Conservation (phyloP, 2,113 vertebrate genomes). For the Megaceryle maxima region DNA sequence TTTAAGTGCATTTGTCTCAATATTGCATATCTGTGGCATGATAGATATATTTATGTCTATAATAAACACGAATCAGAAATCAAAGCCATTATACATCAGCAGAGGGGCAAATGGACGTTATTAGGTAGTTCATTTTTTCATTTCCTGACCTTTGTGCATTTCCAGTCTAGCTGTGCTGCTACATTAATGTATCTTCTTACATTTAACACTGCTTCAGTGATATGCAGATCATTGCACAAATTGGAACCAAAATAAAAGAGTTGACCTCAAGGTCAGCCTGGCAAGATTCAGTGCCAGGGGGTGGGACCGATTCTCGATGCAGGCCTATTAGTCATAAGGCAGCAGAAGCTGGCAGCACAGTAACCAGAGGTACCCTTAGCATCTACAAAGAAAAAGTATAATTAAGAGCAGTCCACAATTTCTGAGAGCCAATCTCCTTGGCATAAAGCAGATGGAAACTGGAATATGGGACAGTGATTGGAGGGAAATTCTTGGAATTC, state of each 20-base stretch:
- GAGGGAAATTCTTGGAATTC: not conserved
- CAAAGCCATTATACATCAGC: not conserved
- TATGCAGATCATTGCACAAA: slow-evolving; percentile 21
- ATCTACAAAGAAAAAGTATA: not conserved
- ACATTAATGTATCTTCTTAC: slow-evolving; percentile 33
- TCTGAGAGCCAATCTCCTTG: not conserved
- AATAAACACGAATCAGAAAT: not conserved
- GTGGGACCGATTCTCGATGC: not conserved
- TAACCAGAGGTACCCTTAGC: not conserved
- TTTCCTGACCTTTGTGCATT: not conserved
- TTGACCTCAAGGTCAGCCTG: not conserved
- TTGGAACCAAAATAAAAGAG: slow-evolving; percentile 23
- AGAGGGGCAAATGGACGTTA: not conserved
- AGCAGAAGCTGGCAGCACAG: not conserved
- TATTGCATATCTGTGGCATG: not conserved
- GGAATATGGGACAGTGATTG: not conserved
- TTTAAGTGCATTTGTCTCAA: not conserved
- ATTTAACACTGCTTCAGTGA: slow-evolving; percentile 17
- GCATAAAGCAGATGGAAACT: not conserved
- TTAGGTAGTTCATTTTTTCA: not conserved
- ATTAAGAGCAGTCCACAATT: not conserved
- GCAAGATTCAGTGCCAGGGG: not conserved
- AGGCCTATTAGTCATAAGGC: not conserved
- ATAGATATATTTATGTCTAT: not conserved
- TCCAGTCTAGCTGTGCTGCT: not conserved